Percentiles rank a stretch among this genome's conserved stretches.
Conservation (phyloP, 2,113 vertebrate genomes). For the Nothoprocta pentlandii region DNA sequence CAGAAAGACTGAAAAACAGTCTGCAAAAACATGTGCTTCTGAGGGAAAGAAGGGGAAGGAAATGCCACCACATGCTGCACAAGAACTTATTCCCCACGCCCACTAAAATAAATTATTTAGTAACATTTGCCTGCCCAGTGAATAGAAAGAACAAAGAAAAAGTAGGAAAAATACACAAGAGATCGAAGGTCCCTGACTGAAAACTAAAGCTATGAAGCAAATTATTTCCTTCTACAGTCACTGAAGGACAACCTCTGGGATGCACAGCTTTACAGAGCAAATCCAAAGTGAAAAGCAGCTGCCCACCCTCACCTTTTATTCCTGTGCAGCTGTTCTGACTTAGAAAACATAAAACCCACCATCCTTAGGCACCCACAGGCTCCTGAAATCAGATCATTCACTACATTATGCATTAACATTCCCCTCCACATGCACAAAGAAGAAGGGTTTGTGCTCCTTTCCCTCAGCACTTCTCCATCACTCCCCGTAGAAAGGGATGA, state of each 20-base stretch:
- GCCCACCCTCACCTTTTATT: neutral
- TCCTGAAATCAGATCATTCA: neutral
- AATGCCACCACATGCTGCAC: neutral
- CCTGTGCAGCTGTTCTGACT: fast-evolving
- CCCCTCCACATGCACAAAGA: neutral
- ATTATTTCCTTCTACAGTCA: neutral
- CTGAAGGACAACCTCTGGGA: neutral
- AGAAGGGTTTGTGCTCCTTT: neutral
- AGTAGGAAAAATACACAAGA: neutral
- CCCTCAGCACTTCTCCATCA: neutral
- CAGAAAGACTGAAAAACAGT: neutral
- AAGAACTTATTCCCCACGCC: neutral
- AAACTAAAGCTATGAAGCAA: neutral
- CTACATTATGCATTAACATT: neutral
- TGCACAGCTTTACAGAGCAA: fast-evolving
- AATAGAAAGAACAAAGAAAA: neutral
- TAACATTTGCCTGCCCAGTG: neutral
- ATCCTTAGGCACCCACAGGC: fast-evolving
- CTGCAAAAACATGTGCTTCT: neutral
- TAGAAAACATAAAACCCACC: neutral
- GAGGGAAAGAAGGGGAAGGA: neutral
- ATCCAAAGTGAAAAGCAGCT: neutral
- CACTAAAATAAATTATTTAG: neutral
- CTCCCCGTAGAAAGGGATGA: neutral
- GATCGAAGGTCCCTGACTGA: neutral